Conservation (phyloP, 2,888 invertebrate species). For the Drosophila tanythrix region DNA sequence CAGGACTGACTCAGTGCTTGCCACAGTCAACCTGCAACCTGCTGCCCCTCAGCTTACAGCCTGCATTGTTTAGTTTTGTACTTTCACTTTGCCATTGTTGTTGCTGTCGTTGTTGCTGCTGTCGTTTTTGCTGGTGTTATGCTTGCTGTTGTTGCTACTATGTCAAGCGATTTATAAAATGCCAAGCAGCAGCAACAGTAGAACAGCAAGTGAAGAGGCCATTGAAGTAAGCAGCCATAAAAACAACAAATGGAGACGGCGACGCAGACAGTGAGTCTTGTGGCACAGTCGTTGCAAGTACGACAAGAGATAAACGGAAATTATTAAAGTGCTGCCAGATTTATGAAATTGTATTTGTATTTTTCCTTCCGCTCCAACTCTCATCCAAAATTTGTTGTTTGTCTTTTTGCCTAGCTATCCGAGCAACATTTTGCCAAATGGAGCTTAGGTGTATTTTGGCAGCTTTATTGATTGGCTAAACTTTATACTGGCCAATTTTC, state of each 20-base stretch:
- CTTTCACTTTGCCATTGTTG: conserved; percentile 49
- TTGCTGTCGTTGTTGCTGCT: conserved; percentile 36
- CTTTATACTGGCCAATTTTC: conserved; percentile 26
- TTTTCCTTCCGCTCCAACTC: conserved; percentile 4
- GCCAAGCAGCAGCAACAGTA: conserved; percentile 49
- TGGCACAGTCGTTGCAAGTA: conserved; percentile 66
- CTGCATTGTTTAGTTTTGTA: conserved; percentile 64
- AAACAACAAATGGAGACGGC: conserved; percentile 51
- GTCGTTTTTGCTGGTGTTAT: conserved; percentile 26
- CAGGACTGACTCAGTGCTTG: conserved; percentile 27
- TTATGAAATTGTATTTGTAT: conserved; percentile 74
- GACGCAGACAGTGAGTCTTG: conserved; percentile 24
- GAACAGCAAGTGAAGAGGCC: conserved; percentile 42
- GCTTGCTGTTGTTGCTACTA: conserved; percentile 49
- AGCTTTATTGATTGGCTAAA: conserved; percentile 40
- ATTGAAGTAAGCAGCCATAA: conserved; percentile 59
- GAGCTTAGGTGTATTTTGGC: conserved; percentile 19
- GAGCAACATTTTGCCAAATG: conserved; percentile 12
- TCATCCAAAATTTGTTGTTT: conserved; percentile 43
- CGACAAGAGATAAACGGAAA: conserved; percentile 75
- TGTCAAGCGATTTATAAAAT: conserved; percentile 81
- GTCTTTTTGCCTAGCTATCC: conserved; percentile 43
- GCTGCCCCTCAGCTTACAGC: conserved; percentile 20
- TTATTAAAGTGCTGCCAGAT: conserved; percentile 80
- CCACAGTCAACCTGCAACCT: conserved; percentile 17